Evolutionary conservation across 2,797 vertebrate genomes (phyloP).

Genomic region (Lepilemur ruficaudatus): DNA sequence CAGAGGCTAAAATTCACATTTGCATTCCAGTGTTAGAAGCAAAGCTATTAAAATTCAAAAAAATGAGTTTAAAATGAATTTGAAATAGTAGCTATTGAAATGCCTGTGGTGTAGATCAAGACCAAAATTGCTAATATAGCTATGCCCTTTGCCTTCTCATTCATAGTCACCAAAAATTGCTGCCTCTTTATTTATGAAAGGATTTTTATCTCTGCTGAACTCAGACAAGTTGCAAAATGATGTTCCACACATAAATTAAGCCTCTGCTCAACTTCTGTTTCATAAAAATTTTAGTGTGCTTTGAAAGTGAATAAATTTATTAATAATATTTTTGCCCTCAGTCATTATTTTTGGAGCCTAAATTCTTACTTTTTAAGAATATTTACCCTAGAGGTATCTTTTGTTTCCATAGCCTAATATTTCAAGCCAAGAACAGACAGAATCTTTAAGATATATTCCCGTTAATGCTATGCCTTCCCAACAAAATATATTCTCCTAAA

Average conservation of each 20-base stretch:
- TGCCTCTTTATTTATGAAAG: constrained; percentile 62
- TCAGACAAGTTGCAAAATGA: constrained; percentile 50
- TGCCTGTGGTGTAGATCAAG: constrained; percentile 57
- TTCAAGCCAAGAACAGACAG: background rate
- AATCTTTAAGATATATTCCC: background rate
- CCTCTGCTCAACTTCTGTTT: constrained; percentile 40
- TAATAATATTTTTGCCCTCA: constrained; percentile 48
- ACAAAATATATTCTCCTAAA: background rate
- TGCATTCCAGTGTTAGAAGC: constrained; percentile 46
- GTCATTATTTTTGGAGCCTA: constrained; percentile 52
- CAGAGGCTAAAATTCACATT: constrained; percentile 63
- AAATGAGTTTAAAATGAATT: constrained; percentile 44
- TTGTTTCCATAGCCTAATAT: constrained; percentile 38
- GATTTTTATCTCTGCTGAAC: constrained; percentile 62
- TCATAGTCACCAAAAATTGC: constrained; percentile 38
- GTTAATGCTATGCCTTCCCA: background rate
- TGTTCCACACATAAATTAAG: constrained; percentile 57
- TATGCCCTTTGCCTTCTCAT: constrained; percentile 54
- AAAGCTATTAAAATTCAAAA: constrained; percentile 66
- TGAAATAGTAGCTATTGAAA: constrained; percentile 65
- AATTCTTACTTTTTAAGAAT: constrained; percentile 44
- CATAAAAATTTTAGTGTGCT: constrained; percentile 63
- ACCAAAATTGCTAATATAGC: constrained; percentile 61
- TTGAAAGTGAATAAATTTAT: constrained; percentile 59
- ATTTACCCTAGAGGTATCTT: constrained; percentile 34